Percentiles rank a stretch among this genome's conserved stretches.
Evolutionary conservation across 2,888 invertebrate species (phyloP).

Genomic region (Mythimna impura): DNA sequence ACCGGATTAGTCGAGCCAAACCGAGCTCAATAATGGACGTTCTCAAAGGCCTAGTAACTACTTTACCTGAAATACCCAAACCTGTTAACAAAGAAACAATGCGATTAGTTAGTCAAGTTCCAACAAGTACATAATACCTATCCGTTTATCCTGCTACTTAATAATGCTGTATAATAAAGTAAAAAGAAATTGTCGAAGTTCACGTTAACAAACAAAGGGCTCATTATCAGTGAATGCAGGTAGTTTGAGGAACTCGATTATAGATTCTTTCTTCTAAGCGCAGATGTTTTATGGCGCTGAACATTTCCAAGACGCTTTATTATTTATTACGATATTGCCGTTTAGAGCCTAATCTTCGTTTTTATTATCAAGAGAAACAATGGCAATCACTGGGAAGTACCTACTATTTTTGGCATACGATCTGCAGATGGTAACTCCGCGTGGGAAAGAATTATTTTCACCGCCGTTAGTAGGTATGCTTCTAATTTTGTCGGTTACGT

Average conservation of each 20-base stretch:
- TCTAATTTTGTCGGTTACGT: conserved; percentile 37
- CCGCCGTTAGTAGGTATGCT: conserved; percentile 58
- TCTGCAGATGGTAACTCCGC: conserved; percentile 81
- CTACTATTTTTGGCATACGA: conserved; percentile 85
- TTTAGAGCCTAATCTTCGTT: conserved; percentile 89
- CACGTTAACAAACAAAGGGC: conserved; percentile 64
- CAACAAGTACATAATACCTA: conserved; percentile 54
- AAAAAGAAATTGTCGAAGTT: conserved; percentile 45
- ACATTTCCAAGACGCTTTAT: conserved; percentile 88
- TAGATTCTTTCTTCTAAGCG: conserved; percentile 82
- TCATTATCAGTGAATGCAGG: conserved; percentile 78
- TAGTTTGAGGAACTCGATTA: conserved; percentile 75
- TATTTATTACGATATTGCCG: conserved; percentile 89
- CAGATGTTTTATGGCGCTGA: conserved; percentile 90
- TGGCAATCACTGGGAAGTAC: conserved; percentile 83
- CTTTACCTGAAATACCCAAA: conserved; percentile 27
- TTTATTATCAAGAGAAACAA: conserved; percentile 88
- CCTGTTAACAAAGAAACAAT: conserved; percentile 30
- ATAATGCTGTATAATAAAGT: conserved; percentile 58
- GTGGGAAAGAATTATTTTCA: conserved; percentile 82
- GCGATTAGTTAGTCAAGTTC: conserved; percentile 41
- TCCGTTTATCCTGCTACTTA: conserved; percentile 67
- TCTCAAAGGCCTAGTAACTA: conserved; percentile 16
- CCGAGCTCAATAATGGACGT: conserved; percentile 24
- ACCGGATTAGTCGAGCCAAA: conserved; percentile 30